phyloP scores from a whole-genome alignment of 2,888 invertebrate species.

The Alentia gelatinosa region DNA sequence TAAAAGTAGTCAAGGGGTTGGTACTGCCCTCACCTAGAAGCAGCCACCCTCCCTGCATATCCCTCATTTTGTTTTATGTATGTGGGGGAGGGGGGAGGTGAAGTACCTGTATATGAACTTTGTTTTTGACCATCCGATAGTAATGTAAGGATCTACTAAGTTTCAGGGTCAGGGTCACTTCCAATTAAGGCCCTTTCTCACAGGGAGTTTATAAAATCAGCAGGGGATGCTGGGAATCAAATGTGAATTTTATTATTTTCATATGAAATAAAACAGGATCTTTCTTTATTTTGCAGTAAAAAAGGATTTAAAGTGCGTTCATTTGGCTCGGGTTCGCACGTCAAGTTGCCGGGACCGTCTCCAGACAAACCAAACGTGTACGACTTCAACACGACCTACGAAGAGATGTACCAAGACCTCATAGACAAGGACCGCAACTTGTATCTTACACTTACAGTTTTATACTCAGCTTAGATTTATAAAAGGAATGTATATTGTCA shows the following conservation, averaged over 20 bases:
- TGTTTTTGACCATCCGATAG: not conserved
- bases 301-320: conserved; percentile 97
- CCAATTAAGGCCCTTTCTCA: too few species aligned
- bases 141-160: too few species aligned
- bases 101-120: not conserved
- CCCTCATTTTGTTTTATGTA: too few species aligned
- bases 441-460: conserved; percentile 84
- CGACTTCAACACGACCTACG: conserved; percentile 97
- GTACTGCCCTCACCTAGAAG: too few species aligned
- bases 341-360: conserved; percentile 96
- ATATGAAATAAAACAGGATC: too few species aligned
- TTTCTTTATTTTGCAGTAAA: conserved; percentile 85
- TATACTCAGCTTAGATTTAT: conserved; percentile 61
- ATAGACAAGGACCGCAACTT: conserved; percentile 93
- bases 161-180: too few species aligned
- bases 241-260: too few species aligned
- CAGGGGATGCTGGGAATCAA: too few species aligned
- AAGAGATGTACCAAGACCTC: conserved; percentile 95
- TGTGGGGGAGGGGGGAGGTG: not conserved
- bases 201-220: too few species aligned
- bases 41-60: too few species aligned
- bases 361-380: conserved; percentile 96
- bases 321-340: conserved; percentile 86
- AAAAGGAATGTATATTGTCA: not conserved
- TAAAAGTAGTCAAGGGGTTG: too few species aligned